Base-by-base conservation (phyloP, 2,888 invertebrate genomes). In the Ophion slaviceki region DNA sequence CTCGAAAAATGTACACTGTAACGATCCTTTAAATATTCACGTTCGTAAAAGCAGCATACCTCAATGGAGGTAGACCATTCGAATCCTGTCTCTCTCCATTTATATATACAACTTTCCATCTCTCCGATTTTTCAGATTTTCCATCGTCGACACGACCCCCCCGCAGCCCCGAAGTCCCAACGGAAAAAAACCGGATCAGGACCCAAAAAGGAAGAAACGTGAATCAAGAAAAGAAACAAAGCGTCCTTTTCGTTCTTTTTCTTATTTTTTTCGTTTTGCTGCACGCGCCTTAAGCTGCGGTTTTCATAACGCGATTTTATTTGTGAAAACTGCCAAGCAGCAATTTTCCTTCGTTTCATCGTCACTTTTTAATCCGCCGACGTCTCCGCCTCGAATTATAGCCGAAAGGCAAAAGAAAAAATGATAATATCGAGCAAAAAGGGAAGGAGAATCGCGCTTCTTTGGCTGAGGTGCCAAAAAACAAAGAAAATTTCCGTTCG, bases 281-380 rank as follows among this genome's bases (percentile, higher is more conserved):
- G 85, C 86, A 76, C 88, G 89, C 88, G 90, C 87, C 87, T 85
- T 89, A 88, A 87, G 89, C 88, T 89, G 89, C 89, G 85, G 84
- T 87, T 88, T 82, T 87, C 88, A 84, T 74, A 68, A 17, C 11
- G 0, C 80, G 68, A 67, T 24, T 80, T 84, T 86, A 84, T 81
- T 72, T 61, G 68, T 78, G 86, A 82, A 80, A 86, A 89, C 84
- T 89, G 88, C 88, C 84, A 87, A 88, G 89, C 88, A 89, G 88
- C 87, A 88, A 79, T 84, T 86, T 88, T 79, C 70, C 47, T 62
- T 64, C 57, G 59, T 77, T 70, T 59, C 7, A 17, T 10, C 36
- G 36, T 20, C 8, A 45, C 71, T 61, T 72, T 68, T 76, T 80
- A 24, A 14, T 68, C 64, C 77, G 45, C 67, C 7, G 4, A 40